phyloP scores from a whole-genome alignment of 2,113 vertebrate genomes.

The Cyprinodon tularosa region DNA sequence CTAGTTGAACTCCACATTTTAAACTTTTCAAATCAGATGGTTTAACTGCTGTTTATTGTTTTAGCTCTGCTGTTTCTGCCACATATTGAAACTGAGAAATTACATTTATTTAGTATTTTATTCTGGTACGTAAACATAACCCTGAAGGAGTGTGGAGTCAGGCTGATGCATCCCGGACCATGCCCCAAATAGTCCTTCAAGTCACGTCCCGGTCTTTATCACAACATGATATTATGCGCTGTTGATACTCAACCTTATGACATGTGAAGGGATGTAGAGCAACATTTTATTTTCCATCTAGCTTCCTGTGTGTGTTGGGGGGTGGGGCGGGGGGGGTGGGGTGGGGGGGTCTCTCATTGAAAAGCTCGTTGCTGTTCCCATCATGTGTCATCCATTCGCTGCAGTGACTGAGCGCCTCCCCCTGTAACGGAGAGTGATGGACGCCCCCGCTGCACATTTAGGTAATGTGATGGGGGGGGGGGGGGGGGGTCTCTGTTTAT shows the following conservation, averaged over 20 bases:
- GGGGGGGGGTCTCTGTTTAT: constrained; percentile 83
- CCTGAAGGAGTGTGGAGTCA: background rate
- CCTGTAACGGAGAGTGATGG: constrained; percentile 75
- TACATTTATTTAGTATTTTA: background rate
- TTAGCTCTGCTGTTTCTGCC: no score
- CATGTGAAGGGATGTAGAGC: constrained; percentile 17
- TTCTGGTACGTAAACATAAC: background rate
- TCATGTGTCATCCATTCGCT: constrained; percentile 23
- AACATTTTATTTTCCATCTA: constrained; percentile 57
- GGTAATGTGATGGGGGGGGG: constrained; percentile 17
- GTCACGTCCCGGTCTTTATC: background rate
- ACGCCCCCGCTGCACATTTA: constrained; percentile 48
- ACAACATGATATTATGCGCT: background rate
- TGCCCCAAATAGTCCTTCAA: constrained; percentile 2
- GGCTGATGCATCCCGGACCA: background rate
- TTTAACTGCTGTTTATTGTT: no score
- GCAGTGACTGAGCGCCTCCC: constrained; percentile 11
- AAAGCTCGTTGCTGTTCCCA: constrained; percentile 43
- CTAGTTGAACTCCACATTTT: no score
- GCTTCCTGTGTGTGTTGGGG: background rate
- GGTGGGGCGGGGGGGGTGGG: no score
- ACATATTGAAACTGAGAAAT: background rate
- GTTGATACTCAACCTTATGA: constrained; percentile 8
- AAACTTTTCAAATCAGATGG: no score
- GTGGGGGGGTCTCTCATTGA: constrained; percentile 38